These are phyloP conservation scores for Melolontha melolontha DNA, from an alignment of 2,888 invertebrate species.

Conservation along the genomic window DNA sequence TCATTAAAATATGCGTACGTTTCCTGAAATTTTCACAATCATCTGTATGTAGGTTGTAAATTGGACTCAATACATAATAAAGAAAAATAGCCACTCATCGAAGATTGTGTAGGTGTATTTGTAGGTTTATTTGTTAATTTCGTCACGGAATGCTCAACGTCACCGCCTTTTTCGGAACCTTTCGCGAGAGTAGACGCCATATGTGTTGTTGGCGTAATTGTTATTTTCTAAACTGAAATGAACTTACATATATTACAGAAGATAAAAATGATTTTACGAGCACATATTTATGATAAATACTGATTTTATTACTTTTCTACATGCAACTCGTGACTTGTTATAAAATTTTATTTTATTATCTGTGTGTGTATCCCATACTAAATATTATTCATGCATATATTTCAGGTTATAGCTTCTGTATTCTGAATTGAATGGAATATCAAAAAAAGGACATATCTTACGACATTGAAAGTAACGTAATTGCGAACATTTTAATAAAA, in stretches of 20 bases:
- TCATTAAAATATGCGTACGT: not conserved
- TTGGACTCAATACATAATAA: conserved; percentile 8
- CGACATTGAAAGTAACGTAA: too few relatives aligned
- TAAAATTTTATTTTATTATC: conserved; percentile 18
- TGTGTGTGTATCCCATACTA: too few relatives aligned
- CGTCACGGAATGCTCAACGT: conserved; percentile 16
- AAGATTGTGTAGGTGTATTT: conserved; percentile 15
- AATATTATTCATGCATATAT: too few relatives aligned
- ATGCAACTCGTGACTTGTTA: conserved; percentile 18
- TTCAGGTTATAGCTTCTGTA: too few relatives aligned
- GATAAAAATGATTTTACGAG: not conserved
- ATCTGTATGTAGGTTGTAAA: conserved; percentile 18
- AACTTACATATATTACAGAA: not conserved
- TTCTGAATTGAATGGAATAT: too few relatives aligned
- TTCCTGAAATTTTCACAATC: conserved; percentile 35
- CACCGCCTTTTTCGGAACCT: conserved; percentile 23
- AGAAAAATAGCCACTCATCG: conserved; percentile 23
- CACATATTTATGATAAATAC: conserved; percentile 27
- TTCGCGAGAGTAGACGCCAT: conserved; percentile 21
- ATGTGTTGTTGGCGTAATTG: conserved; percentile 27
- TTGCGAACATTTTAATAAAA: too few relatives aligned
- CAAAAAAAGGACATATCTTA: too few relatives aligned
- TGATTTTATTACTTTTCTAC: conserved; percentile 13
- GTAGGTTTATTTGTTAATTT: conserved; percentile 37
- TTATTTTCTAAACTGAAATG: conserved; percentile 18